Evolutionary conservation across 2,113 vertebrate species (phyloP).

Genomic region (Cercocebus atys): DNA sequence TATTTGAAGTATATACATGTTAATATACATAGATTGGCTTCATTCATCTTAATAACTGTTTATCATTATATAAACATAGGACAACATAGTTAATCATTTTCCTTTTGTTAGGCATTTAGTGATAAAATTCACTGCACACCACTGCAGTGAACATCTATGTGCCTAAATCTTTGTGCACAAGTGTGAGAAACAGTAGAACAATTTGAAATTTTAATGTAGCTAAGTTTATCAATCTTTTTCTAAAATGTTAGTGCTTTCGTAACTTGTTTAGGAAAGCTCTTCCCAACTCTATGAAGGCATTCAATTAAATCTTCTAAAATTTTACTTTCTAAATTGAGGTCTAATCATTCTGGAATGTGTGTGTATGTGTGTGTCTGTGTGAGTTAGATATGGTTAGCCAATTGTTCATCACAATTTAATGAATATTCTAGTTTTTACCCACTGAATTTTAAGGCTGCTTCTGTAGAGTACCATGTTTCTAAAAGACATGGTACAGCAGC

Average conservation of each 20-base stretch:
- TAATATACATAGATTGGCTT: not conserved
- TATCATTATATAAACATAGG: not conserved
- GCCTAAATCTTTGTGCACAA: not conserved
- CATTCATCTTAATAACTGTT: not conserved
- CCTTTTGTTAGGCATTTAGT: too few species aligned
- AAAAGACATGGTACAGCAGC: not conserved
- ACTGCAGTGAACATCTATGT: not conserved
- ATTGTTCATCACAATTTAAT: not conserved
- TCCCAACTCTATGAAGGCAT: not conserved
- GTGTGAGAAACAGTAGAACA: not conserved
- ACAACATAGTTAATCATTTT: not conserved
- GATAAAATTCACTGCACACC: not conserved
- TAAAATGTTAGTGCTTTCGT: not conserved
- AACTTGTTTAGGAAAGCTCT: not conserved
- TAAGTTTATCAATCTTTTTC: not conserved
- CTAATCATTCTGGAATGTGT: not conserved
- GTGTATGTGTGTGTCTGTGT: not conserved
- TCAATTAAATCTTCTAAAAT: not conserved
- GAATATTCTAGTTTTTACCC: not conserved
- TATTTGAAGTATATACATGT: not conserved
- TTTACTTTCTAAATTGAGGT: not conserved
- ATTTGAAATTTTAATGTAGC: not conserved
- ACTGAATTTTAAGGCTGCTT: not conserved
- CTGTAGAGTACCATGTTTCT: not conserved
- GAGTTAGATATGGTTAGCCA: not conserved